A percentile compares a stretch with the other conserved stretches of the same genome.
phyloP scores from a whole-genome alignment of 1,140 invertebrate species.

The Odontomachus brunneus region DNA sequence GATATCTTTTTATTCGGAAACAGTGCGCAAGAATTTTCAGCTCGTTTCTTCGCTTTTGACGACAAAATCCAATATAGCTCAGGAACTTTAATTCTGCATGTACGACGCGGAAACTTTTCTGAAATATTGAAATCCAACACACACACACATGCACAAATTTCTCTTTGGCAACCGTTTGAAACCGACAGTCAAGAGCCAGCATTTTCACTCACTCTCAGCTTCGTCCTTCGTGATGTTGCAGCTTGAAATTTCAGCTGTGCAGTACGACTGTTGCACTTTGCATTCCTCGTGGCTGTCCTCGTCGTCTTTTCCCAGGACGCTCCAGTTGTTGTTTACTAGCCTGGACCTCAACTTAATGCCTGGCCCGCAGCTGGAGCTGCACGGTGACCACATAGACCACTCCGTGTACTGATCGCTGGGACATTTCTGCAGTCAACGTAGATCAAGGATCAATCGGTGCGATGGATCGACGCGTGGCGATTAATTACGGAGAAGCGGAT shows the following conservation, averaged over 20 bases:
- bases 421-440: conserved; percentile 76
- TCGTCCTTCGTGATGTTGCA: conserved; percentile 86
- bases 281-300: conserved; percentile 77
- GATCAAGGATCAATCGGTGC: background rate
- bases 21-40: too few species aligned
- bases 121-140: too few species aligned
- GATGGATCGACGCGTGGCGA: too few species aligned
- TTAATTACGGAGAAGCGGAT: background rate
- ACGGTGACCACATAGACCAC: conserved; percentile 89
- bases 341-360: conserved; percentile 88
- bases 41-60: too few species aligned
- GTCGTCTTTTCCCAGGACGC: conserved; percentile 80
- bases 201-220: conserved; percentile 79
- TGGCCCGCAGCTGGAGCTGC: conserved; percentile 89
- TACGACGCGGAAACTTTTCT: too few species aligned
- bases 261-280: conserved; percentile 80
- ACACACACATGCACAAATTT: too few species aligned
- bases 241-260: conserved; percentile 82
- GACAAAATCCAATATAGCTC: too few species aligned
- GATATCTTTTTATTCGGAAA: too few species aligned
- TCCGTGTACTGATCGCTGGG: conserved; percentile 82
- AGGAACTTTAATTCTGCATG: too few species aligned
- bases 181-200: background rate
- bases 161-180: background rate
- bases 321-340: conserved; percentile 78